Evolutionary conservation across 2,888 invertebrate genomes (phyloP), one percentile per base, ranked within the genome.

Genomic region (Temnothorax rugatulus): DNA sequence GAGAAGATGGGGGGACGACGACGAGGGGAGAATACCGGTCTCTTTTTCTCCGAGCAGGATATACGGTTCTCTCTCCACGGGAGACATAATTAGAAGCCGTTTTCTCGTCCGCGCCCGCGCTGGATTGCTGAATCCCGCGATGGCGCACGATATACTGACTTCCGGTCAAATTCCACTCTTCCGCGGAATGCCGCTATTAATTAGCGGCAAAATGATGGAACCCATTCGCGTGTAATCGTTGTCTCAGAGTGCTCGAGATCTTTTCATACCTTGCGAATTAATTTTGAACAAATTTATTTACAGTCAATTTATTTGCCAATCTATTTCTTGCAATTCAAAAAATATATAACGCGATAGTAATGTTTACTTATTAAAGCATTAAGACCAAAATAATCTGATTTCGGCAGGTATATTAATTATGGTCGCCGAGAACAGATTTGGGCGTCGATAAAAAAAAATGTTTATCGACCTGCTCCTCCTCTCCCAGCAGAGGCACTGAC

Each of bases 1-100:
- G 50, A 15, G 25, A 9, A 15, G 38, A n/a, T 25, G 25, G 25
- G 34, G 15, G 34, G 9, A n/a, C n/a, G n/a, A 29, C 50, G 47
- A n/a, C 41, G 11, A 54, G n/a, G 41, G 34, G 61, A 63, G 63
- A 63, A 76, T 76, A 76, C 75, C 75, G 75, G 75, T 76, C 75
- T 34, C 63, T 52, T 64, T 63, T 63, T 76, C 63, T 50, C 38
- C 21, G 34, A 21, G 21, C 63, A 21, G 63, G 29, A 63, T 63
- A 38, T 21, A 63, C 50, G 50, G 21, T 75, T 50, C 50, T 76
- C 34, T 76, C 34, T 76, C 75, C 47, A 34, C 47, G 7, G 50
- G 75, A 76, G 75, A 34, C 47, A 29, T 63, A 76, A 76, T 76
- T 76, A 76, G 21, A 76, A 76, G 47, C 21, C 50, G 47, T 50